Conservation (phyloP, 2,113 vertebrate species). For the Meles meles region DNA sequence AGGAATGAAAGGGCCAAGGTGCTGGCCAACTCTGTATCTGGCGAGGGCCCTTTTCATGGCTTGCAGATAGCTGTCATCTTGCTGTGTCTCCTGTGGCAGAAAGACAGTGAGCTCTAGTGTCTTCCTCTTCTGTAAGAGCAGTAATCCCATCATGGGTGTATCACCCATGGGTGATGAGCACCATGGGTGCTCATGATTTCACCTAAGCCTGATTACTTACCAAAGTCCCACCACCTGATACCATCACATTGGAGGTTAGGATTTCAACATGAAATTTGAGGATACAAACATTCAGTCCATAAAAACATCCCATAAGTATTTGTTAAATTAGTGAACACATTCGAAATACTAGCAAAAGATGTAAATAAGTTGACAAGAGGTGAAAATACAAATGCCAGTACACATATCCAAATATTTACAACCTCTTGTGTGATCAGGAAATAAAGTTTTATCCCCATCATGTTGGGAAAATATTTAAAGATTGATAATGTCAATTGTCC, state of each 20-base stretch:
- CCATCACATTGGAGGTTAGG: neutral
- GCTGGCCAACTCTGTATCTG: neutral
- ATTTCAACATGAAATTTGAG: neutral
- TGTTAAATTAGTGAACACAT: constrained; percentile 4
- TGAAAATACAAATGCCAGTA: neutral
- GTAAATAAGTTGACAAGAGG: neutral
- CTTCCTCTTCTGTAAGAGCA: neutral
- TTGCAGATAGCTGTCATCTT: neutral
- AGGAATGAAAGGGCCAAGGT: neutral
- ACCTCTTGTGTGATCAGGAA: neutral
- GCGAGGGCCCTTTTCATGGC: neutral
- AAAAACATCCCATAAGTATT: neutral
- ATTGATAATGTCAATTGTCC: neutral
- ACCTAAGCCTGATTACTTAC: neutral
- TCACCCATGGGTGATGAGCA: neutral
- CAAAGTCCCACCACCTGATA: neutral
- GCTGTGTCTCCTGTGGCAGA: neutral
- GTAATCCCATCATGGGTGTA: neutral
- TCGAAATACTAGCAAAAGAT: neutral
- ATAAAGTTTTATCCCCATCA: neutral
- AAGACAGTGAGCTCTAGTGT: neutral
- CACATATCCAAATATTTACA: neutral
- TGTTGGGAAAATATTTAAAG: neutral
- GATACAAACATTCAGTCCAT: neutral
- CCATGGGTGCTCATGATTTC: neutral